Conservation (phyloP, 2,888 invertebrate species). For the Cantharis nigra region DNA sequence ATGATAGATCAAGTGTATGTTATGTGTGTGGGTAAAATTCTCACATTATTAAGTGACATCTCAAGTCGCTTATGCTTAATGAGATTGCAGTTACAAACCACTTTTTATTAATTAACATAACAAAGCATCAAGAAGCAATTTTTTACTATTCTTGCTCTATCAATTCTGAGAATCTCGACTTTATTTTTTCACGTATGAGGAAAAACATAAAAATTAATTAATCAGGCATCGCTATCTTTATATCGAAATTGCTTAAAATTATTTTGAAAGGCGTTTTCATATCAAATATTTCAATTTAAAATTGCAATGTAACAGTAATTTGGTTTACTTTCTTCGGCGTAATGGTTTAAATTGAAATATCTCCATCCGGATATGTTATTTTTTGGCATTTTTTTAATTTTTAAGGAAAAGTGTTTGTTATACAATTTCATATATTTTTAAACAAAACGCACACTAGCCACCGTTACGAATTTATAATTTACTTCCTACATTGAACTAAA, state of each 20-base stretch:
- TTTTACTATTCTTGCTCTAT: neutral
- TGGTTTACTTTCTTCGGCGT: neutral
- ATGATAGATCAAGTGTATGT: neutral
- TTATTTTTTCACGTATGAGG: neutral
- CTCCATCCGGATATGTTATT: neutral
- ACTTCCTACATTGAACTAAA: neutral
- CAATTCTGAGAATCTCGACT: neutral
- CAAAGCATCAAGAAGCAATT: neutral
- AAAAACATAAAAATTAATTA: neutral
- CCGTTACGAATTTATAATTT: neutral
- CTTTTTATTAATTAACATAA: slow-evolving; percentile 5
- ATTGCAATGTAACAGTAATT: neutral
- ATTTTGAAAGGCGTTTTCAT: neutral
- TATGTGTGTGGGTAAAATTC: neutral
- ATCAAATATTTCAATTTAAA: neutral
- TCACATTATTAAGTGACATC: slow-evolving; percentile 1
- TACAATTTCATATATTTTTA: neutral
- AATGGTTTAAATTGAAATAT: neutral
- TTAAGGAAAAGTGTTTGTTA: neutral
- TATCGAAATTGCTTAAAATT: neutral
- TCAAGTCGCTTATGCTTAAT: neutral
- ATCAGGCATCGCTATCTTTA: neutral
- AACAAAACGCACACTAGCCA: neutral
- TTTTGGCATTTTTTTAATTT: neutral
- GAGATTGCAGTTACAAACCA: slow-evolving; percentile 1